These are phyloP conservation scores for Chloromyia formosa DNA, from an alignment of 2,888 invertebrate genomes.

Conservation along the genomic window DNA sequence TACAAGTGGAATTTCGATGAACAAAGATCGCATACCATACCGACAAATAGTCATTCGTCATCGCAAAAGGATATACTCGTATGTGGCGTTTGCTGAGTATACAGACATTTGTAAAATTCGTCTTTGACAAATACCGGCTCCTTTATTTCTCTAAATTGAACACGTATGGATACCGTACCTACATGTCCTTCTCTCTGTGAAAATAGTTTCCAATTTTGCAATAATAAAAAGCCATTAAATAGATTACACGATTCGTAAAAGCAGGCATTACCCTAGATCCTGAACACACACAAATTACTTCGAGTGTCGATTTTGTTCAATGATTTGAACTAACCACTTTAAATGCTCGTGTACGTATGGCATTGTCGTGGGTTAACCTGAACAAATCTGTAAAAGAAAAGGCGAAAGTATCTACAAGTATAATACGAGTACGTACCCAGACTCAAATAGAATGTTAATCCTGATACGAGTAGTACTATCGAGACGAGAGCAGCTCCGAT, in stretches of 20 bases:
- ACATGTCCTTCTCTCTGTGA: neutral
- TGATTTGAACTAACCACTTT: conserved; percentile 38
- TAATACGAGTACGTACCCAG: conserved; percentile 55
- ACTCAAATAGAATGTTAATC: conserved; percentile 61
- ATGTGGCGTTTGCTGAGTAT: neutral
- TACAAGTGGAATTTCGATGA: neutral
- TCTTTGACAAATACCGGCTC: conserved; percentile 28
- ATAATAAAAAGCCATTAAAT: conserved; percentile 35
- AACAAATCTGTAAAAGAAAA: neutral
- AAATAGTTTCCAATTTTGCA: conserved; percentile 37
- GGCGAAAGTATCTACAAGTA: neutral
- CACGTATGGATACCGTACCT: neutral
- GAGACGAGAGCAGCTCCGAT: conserved; percentile 60
- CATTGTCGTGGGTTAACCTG: neutral
- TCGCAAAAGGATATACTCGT: conserved; percentile 23
- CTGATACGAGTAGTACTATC: conserved; percentile 58
- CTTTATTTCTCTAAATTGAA: neutral
- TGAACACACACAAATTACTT: conserved; percentile 34
- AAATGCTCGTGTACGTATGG: neutral
- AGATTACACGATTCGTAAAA: conserved; percentile 17
- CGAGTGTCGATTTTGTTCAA: conserved; percentile 31
- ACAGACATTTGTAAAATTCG: conserved; percentile 1
- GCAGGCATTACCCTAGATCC: conserved; percentile 18
- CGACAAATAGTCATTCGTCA: conserved; percentile 8
- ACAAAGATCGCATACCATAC: conserved; percentile 12